Conservation (phyloP, 2,797 vertebrate genomes). For the Pelodytes ibericus region DNA sequence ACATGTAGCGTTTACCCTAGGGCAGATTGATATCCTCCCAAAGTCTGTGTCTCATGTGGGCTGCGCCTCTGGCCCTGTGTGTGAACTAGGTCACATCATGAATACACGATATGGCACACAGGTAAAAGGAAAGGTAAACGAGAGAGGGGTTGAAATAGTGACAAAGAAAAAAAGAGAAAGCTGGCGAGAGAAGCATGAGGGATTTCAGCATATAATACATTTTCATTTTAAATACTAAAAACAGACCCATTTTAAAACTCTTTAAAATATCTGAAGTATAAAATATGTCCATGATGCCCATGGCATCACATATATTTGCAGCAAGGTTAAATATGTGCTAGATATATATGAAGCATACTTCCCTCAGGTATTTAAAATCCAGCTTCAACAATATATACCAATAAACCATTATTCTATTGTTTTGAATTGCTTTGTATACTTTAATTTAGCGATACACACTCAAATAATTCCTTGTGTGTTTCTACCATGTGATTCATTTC, state of each 20-base stretch:
- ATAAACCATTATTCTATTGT: background rate
- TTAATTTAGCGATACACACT: background rate
- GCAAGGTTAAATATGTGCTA: background rate
- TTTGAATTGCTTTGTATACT: background rate
- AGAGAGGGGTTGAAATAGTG: background rate
- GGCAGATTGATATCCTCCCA: conserved; percentile 18
- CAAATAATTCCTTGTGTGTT: conserved; percentile 13
- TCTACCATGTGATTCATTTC: conserved; percentile 36
- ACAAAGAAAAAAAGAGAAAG: background rate
- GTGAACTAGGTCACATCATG: background rate
- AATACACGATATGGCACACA: background rate
- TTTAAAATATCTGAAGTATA: background rate
- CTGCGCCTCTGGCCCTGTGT: background rate
- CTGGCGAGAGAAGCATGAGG: background rate
- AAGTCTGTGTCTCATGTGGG: background rate
- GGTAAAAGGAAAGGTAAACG: background rate
- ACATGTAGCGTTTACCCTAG: background rate
- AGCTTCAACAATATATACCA: background rate
- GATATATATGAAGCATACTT: background rate
- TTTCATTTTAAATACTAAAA: no score
- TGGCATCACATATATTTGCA: background rate
- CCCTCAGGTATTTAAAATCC: background rate
- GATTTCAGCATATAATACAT: background rate
- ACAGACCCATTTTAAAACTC: no score
- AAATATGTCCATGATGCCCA: background rate